These are phyloP conservation scores for Luperina nickerlii DNA, from an alignment of 2,888 invertebrate genomes.

Conservation along the genomic window DNA sequence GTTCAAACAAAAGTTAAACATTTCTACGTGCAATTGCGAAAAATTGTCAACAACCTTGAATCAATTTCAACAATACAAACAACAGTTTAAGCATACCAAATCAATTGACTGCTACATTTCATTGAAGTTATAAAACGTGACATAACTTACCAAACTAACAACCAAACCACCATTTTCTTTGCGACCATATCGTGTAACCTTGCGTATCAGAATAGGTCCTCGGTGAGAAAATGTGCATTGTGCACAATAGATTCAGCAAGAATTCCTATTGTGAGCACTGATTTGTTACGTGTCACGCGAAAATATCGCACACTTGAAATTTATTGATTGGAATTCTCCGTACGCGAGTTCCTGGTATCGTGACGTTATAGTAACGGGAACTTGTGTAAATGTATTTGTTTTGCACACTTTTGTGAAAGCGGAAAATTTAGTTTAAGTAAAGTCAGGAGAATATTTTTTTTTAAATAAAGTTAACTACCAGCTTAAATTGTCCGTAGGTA, in stretches of 20 bases:
- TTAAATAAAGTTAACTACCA: background rate
- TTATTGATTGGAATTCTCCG: slow-evolving; percentile 61
- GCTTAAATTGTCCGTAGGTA: background rate
- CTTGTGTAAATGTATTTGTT: slow-evolving; percentile 43
- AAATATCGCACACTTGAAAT: slow-evolving; percentile 67
- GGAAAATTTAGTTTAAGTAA: background rate
- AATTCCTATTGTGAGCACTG: slow-evolving; percentile 72
- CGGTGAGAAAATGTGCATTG: slow-evolving; percentile 66
- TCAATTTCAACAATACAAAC: slow-evolving; percentile 36
- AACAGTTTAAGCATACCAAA: slow-evolving; percentile 32
- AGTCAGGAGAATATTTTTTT: background rate
- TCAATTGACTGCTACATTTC: slow-evolving; percentile 45
- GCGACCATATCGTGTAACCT: slow-evolving; percentile 55
- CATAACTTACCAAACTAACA: slow-evolving; percentile 55
- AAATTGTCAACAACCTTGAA: background rate
- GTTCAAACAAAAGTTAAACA: background rate
- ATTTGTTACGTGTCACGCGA: slow-evolving; percentile 71
- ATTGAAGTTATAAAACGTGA: slow-evolving; percentile 53
- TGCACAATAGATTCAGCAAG: slow-evolving; percentile 69
- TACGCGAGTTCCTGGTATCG: slow-evolving; percentile 36
- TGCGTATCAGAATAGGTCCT: slow-evolving; percentile 44
- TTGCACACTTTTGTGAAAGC: background rate
- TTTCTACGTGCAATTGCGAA: no score
- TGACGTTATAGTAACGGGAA: slow-evolving; percentile 46
- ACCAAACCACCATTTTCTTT: slow-evolving; percentile 59